Evolutionary conservation across 2,888 invertebrate genomes (phyloP), one percentile per base, ranked within the genome.

Genomic region (Plagodis dolabraria): DNA sequence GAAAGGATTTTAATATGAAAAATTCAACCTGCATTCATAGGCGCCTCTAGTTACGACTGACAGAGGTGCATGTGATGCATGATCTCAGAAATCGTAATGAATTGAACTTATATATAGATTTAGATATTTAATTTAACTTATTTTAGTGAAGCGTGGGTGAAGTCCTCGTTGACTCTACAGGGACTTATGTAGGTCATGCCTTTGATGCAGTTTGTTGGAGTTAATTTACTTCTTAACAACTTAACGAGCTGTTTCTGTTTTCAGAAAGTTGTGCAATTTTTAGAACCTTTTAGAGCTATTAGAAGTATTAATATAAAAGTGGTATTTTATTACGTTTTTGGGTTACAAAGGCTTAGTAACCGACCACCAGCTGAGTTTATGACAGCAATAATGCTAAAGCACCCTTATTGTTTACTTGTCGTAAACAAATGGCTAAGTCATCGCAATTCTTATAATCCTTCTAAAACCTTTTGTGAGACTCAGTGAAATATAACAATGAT

Each of bases 1-100:
- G 91, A 90, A 91, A 90, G 89, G 88, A 86, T 89, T 88, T 87
- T 40, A 40, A 40, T 85, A 86, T 87, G 86, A 88, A 89, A 85
- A 88, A 89, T 89, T 87, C 87, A 89, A 79, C 79, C 83, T 74
- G 79, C 82, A 84, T 83, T 86, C 87, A 87, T 86, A 89, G 85
- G 79, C 78, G 80, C 77, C 70, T 82, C 80, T 78, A 75, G 85
- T 74, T 82, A 81, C 74, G 58, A 38, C 82, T 22, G 35, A 11
- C 10, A 35, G 10, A 8, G 40, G 0, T 34, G 87, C 85, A 87
- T 82, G 84, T 85, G 88, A 87, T 86, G 89, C 89, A 88, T 85
- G 77, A 87, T 81, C 74, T 75, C 82, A 84, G 83, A 87, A 87
- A 90, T 89, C 90, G 22, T 86, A 89, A 71, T 83, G 86, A 84